Conservation (phyloP, 2,888 invertebrate genomes). For the Cephus spinipes region DNA sequence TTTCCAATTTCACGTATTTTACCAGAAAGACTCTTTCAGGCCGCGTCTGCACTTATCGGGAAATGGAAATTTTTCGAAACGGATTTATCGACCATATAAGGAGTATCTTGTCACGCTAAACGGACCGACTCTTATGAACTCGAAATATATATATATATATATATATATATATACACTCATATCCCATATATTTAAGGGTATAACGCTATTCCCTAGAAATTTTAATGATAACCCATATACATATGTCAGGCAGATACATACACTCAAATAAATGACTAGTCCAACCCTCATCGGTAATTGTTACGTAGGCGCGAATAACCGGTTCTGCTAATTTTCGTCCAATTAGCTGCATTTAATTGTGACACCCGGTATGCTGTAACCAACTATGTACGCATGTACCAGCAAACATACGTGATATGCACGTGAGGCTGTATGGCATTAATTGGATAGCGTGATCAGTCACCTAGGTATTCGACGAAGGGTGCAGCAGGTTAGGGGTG, state of each 20-base stretch:
- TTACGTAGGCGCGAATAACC: constrained; percentile 9
- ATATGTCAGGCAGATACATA: no score
- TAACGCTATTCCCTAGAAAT: not conserved
- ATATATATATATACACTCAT: not conserved
- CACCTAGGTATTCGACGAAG: not conserved
- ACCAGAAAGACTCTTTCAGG: not conserved
- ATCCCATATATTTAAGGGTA: not conserved
- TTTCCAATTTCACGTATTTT: not conserved
- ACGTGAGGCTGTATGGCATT: not conserved
- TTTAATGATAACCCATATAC: no score
- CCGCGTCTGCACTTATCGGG: not conserved
- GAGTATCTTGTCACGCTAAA: not conserved
- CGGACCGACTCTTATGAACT: not conserved
- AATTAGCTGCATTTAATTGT: constrained; percentile 5
- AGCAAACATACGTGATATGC: not conserved
- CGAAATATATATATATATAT: not conserved
- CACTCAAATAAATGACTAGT: no score
- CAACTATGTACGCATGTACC: not conserved
- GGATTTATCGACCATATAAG: not conserved
- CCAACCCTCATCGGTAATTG: not conserved
- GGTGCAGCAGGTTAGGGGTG: not conserved
- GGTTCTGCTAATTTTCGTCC: constrained; percentile 5
- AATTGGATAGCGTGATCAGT: not conserved
- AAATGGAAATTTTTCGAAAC: not conserved
- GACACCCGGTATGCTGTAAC: not conserved